phyloP scores from a whole-genome alignment of 2,797 vertebrate genomes.

The Enteromius treurensis region DNA sequence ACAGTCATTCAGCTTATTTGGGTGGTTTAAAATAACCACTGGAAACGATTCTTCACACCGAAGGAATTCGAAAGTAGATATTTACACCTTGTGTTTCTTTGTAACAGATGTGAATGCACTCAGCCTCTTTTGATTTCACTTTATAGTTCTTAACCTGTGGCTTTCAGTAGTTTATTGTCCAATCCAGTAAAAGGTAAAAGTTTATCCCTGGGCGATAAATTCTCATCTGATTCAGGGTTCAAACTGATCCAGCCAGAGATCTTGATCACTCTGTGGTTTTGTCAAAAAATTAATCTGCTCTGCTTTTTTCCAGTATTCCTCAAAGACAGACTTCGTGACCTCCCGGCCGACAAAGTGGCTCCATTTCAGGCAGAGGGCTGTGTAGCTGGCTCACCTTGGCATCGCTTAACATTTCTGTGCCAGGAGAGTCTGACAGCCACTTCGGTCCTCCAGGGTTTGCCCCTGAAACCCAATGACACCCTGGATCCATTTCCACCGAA shows the following conservation, averaged over 20 bases:
- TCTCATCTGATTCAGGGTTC: not conserved
- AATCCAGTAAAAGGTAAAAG: not conserved
- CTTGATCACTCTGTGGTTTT: not conserved
- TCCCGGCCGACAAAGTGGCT: not conserved
- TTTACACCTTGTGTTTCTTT: conserved; percentile 62
- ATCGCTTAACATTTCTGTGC: conserved; percentile 10
- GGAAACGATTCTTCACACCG: conserved; percentile 70
- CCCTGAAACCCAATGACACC: conserved; percentile 18
- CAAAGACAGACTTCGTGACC: not conserved
- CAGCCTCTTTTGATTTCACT: conserved; percentile 68
- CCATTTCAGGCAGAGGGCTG: not conserved
- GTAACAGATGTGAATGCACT: conserved; percentile 71
- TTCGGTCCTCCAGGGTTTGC: conserved; percentile 41
- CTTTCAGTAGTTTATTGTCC: not conserved
- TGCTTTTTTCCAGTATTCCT: not conserved
- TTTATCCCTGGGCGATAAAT: conserved; percentile 11
- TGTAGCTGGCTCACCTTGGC: conserved; percentile 20
- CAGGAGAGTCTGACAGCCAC: not conserved
- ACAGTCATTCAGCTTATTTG: conserved; percentile 71
- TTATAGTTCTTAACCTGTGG: not conserved
- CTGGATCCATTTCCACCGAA: conserved; percentile 26
- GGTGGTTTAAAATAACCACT: conserved; percentile 66
- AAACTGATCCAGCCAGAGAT: not conserved
- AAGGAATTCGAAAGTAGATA: conserved; percentile 60
- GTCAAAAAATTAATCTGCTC: not conserved